Evolutionary conservation across 2,113 vertebrate species (phyloP), one percentile per base, ranked within the genome.

Genomic region (Tetrao urogallus): DNA sequence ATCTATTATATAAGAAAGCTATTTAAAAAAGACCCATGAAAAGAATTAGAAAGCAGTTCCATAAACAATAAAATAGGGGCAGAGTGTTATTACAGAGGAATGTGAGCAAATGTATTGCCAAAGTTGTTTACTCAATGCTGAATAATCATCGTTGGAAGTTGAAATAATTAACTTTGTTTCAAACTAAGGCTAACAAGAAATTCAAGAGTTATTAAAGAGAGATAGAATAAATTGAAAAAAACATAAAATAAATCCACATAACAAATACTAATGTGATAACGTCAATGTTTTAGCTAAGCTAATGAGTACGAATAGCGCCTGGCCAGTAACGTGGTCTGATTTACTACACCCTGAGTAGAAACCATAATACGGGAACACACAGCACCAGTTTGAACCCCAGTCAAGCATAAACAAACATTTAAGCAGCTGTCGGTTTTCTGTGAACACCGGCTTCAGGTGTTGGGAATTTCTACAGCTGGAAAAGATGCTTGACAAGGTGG

Each of bases 31-130:
- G 22, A 80, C 6, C 40, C 40, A 77, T 32, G 25, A 48, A 95
- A 94, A 86, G 56, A 63, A 86, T 94, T 65, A 94, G 71, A 92
- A 96, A 94, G 75, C 64, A 94, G 95, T 82, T 90, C 93, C 34
- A 63, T 77, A 80, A 92, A 36, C 0, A 3, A 85, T 83, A 95
- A 96, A 84, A 78, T 25, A 89, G 47, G 67, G 74, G 20, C 71
- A 89, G 63, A 61, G 57, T 30, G 27, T 75, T 92, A 69, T 74
- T 93, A 71, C 11, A 21, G 67, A 87, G 30, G 67, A 91, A 90
- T 42, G 57, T 45, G 73, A 88, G 88, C 80, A 94, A 95, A 43
- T 85, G 64, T 50, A 76, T 52, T 77, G 78, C 82, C 89, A 57
- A 77, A 72, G 74, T 64, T 93, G 83, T 85, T 94, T 93, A 87